Base-by-base conservation (phyloP, 2,113 vertebrate species). In the Vanacampus margaritifer region DNA sequence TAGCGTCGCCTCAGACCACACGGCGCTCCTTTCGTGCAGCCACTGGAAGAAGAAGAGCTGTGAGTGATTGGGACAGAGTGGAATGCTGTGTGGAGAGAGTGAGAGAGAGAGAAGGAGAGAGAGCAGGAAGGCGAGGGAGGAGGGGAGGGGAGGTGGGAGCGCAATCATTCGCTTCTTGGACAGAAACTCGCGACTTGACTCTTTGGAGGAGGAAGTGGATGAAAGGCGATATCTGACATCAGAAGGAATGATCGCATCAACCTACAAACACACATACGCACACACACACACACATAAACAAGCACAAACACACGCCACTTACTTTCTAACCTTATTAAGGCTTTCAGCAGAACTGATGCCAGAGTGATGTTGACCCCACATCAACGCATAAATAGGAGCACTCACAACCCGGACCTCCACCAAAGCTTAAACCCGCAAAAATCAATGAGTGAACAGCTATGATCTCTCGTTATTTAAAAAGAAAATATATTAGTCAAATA, bases 1-100 rank as follows among this genome's bases (percentile, higher is more conserved):
- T 63, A 94, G 92, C 56, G 74, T 89, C 62, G 91, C 84, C 74
- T 89, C 87, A 69, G 90, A 88, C 93, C 93, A 93, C 65, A 90
- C 90, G 79, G 86, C 82, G 39, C 86, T 88, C 80, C 91, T 90
- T 79, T 92, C 92, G 88, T 83, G 88, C 91, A 98, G 87, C 79
- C 93, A 94, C 97, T 98, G 86, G 84, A 84, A 89, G 80, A 86
- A 89, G 43, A 45, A 50, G 64, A 65, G 48, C 43, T 35, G 86
- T 75, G 81, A 85, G 82, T 71, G 86, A 87, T 81, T 76, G 32
- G 83, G 83, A 88, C 79, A 65, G 79, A 89, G 81, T 76, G 83
- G 84, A 88, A 88, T 85, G 87, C 81, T 89, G 78, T 83, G 82
- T 80, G 82, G 86, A 81, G 76, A 79, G 81, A 83, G 71, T 69